Conservation (phyloP, 2,797 vertebrate genomes). For the Sphaeramia orbicularis region DNA sequence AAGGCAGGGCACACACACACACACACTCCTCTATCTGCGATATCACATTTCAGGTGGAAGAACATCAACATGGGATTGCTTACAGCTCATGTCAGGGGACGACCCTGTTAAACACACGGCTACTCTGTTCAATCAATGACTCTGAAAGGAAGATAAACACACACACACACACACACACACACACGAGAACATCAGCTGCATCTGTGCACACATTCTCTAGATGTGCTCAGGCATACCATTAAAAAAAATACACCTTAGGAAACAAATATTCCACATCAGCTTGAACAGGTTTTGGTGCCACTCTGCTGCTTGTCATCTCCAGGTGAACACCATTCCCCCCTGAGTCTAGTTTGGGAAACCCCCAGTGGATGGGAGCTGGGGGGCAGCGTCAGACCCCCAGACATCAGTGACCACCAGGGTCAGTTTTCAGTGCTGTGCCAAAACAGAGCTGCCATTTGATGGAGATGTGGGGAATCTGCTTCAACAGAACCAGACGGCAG, state of each 20-base stretch:
- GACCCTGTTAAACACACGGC: conserved; percentile 52
- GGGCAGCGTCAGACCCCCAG: conserved; percentile 37
- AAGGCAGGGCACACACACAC: conserved; percentile 47
- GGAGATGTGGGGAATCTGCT: conserved; percentile 80
- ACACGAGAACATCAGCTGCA: conserved; percentile 44
- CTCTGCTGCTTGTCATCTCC: too few species aligned
- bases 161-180: not conserved
- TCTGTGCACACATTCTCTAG: conserved; percentile 46
- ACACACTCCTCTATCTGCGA: conserved; percentile 34
- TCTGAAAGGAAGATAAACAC: conserved; percentile 27
- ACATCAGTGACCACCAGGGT: conserved; percentile 72
- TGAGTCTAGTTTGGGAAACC: conserved; percentile 1
- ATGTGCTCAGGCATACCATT: conserved; percentile 44
- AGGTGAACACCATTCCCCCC: not conserved
- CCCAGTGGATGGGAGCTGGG: not conserved
- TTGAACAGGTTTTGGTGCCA: too few species aligned
- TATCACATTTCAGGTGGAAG: conserved; percentile 71
- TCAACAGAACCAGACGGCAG: conserved; percentile 80
- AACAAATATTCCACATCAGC: conserved; percentile 23
- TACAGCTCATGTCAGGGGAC: conserved; percentile 63
- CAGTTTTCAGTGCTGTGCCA: conserved; percentile 77
- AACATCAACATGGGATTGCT: conserved; percentile 67
- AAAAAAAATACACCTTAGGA: conserved; percentile 23
- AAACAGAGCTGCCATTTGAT: conserved; percentile 77
- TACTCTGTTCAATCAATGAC: conserved; percentile 59